Base-by-base conservation (phyloP, 35 echinoderm and acorn worm species). In the Ophiothrix spiculata region DNA sequence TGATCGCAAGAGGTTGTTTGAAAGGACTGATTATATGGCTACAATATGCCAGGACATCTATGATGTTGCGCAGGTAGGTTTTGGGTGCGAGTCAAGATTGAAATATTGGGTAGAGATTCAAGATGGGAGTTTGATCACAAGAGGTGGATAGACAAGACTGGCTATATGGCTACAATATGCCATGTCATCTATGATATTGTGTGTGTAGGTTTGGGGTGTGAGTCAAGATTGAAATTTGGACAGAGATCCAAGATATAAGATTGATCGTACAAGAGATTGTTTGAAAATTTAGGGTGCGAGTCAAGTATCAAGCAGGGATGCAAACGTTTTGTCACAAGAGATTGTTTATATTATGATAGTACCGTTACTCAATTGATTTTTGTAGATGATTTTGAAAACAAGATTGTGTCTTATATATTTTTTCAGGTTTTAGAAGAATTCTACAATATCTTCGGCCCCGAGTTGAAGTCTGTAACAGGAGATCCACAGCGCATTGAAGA, bases 121-220 rank as follows among this genome's bases (percentile, higher is more conserved):
- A 88, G 96, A 64, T 99, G 96, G 96, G 96, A 99, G 89, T 99
- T 99, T 99, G 96, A 99, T 76, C 92, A 92, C 36, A 99, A 99
- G 80, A 89, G 88, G 32, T 75, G 94, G 31, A 94, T 99, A 92
- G 96, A 99, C 39, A 93, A 92, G 33, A 99, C 96, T 32, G 96
- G 94, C 56, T 99, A 99, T 87, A 99, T 99, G 96, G 96, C 96
- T 33, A 99, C 92, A 21, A 99, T 99, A 38, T 99, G 96, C 86
- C 91, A 99, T 69, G 89, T 94, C 40, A 99, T 99, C 34, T 91
- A 99, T 76, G 90, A 99, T 84, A 80, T 99, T 19, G 96, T 92
- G 56, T 92, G 94, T 89, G 96, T 98, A 88, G 19, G 28, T 56
- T 35, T 39, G 6, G 23, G 17, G 42, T 49, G 42, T 49, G 42